A percentile compares a stretch with the other conserved stretches of the same genome.
phyloP scores from a whole-genome alignment of 2,797 vertebrate genomes.

The Poeciliopsis presidionis region DNA sequence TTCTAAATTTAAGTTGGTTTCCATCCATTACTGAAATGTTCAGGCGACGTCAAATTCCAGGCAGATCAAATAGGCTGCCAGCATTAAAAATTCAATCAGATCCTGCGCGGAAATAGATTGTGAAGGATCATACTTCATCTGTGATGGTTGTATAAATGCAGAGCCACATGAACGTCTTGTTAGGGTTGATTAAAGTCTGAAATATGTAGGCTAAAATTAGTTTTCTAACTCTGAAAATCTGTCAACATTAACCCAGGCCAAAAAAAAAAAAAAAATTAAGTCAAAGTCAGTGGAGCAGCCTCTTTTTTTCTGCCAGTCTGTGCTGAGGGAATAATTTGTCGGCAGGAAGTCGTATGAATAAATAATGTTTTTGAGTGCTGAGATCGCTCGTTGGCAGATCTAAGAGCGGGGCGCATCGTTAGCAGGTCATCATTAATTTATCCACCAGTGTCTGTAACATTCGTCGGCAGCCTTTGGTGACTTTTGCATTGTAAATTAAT shows the following conservation, averaged over 20 bases:
- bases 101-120: conserved; percentile 23
- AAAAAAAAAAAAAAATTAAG: conserved; percentile 15
- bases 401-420: conserved; percentile 22
- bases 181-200: conserved; percentile 33
- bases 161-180: conserved; percentile 13
- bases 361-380: conserved; percentile 45
- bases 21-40: conserved; percentile 11
- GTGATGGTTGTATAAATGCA: conserved; percentile 13
- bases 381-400: conserved; percentile 34
- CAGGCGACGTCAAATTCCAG: neutral
- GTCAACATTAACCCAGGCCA: conserved; percentile 9
- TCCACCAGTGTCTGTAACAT: conserved; percentile 22
- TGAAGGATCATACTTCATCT: conserved; percentile 22
- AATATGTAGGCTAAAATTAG: conserved; percentile 51
- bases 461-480: conserved; percentile 33
- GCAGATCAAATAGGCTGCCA: neutral
- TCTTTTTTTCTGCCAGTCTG: conserved; percentile 39
- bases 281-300: conserved; percentile 28
- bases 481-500: conserved; percentile 13
- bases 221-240: neutral
- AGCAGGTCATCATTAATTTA: conserved; percentile 63
- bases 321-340: conserved; percentile 63
- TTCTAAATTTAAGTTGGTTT: conserved; percentile 9
- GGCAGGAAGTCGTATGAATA: conserved; percentile 59
- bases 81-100: conserved; percentile 29